Percentiles rank a stretch among this genome's conserved stretches.
These are phyloP conservation scores for Zalophus californianus DNA, from an alignment of 2,797 vertebrate species.

Conservation along the genomic window DNA sequence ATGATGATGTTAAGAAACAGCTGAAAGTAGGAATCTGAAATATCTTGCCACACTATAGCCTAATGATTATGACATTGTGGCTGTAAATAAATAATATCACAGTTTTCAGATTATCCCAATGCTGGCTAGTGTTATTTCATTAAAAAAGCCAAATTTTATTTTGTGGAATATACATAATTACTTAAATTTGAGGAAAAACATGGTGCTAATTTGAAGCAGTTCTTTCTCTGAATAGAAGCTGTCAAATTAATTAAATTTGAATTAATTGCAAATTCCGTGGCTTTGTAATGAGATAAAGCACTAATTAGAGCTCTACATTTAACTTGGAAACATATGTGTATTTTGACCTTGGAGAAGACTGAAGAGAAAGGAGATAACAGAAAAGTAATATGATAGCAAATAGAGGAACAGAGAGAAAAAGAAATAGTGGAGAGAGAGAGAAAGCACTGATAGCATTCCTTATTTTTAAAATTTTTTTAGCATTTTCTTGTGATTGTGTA, in stretches of 20 bases:
- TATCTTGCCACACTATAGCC: background rate
- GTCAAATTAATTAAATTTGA: constrained; percentile 60
- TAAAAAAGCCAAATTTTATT: background rate
- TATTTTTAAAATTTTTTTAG: background rate
- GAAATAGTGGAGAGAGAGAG: background rate
- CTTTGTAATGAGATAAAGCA: constrained; percentile 37
- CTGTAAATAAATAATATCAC: constrained; percentile 1
- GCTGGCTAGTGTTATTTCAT: background rate
- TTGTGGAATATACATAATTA: background rate
- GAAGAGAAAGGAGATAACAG: background rate
- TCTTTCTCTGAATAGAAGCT: background rate
- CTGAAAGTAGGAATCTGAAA: background rate
- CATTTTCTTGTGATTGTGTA: background rate
- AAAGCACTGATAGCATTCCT: background rate
- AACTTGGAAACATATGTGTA: background rate
- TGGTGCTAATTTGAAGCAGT: background rate
- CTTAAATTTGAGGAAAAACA: constrained; percentile 9
- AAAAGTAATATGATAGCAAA: background rate
- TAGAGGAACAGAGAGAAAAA: background rate
- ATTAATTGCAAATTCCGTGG: constrained; percentile 37
- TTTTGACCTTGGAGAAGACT: constrained; percentile 48
- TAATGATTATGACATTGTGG: background rate
- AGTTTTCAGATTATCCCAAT: background rate
- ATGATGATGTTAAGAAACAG: background rate
- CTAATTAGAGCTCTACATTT: background rate